Conservation (phyloP, 2,113 vertebrate genomes). For the Balaeniceps rex region DNA sequence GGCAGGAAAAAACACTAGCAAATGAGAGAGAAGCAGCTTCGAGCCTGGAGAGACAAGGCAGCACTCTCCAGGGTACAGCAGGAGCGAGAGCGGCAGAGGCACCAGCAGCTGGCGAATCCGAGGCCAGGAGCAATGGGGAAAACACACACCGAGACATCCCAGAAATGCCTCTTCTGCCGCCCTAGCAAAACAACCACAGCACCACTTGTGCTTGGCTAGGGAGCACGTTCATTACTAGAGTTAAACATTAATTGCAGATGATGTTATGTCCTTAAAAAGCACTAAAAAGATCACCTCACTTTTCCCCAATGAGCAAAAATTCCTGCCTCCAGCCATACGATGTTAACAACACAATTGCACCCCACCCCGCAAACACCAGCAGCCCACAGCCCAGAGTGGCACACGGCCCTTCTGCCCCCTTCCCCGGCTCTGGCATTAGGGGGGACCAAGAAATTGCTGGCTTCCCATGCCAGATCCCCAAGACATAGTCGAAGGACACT, state of each 20-base stretch:
- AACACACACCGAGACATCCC: not conserved
- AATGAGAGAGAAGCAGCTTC: not conserved
- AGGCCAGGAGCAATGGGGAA: not conserved
- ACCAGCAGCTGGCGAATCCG: not conserved
- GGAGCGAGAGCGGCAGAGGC: not conserved
- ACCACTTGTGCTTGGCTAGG: not conserved
- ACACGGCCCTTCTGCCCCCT: not conserved
- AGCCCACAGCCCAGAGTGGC: not conserved
- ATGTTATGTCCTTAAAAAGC: not conserved
- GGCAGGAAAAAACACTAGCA: not conserved
- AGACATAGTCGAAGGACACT: fast-evolving
- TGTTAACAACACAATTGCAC: fast-evolving
- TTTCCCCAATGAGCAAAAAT: not conserved
- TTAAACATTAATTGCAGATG: not conserved
- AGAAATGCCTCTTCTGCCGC: not conserved
- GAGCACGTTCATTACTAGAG: not conserved
- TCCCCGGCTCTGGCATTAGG: not conserved
- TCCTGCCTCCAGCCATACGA: not conserved
- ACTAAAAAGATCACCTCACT: not conserved
- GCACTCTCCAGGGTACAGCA: not conserved
- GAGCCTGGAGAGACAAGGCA: not conserved
- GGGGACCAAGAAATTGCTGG: not conserved
- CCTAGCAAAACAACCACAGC: not conserved
- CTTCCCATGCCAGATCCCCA: not conserved
- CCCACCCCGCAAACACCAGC: too few relatives aligned